phyloP scores from a whole-genome alignment of 2,797 vertebrate species.

The Pangasius djambal region DNA sequence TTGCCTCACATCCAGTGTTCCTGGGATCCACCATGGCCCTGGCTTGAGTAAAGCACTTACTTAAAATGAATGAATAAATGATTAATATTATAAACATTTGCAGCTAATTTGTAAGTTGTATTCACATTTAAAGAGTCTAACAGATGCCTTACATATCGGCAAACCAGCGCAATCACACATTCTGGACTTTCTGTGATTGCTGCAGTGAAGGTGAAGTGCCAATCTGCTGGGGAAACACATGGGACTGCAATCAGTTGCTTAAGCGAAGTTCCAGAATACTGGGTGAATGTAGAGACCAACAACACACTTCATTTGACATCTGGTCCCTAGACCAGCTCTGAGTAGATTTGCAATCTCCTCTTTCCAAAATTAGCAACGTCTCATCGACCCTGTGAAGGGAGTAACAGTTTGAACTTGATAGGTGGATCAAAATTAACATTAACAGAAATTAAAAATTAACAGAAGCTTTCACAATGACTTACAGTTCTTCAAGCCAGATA shows the following conservation, averaged over 20 bases:
- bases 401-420: neutral
- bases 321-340: neutral
- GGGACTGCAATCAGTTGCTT: conserved; percentile 7
- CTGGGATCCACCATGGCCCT: too few species aligned
- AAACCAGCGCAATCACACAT: neutral
- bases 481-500: neutral
- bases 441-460: too few species aligned
- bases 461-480: neutral
- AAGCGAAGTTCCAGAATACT: neutral
- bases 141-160: neutral
- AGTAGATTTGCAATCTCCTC: conserved; percentile 4
- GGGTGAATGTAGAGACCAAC: neutral
- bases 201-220: conserved; percentile 2
- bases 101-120: neutral
- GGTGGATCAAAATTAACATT: neutral
- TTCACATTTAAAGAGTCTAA: neutral
- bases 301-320: neutral
- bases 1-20: too few species aligned
- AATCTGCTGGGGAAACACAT: conserved; percentile 6
- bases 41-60: neutral
- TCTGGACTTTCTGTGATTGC: neutral
- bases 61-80: neutral
- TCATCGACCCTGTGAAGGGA: neutral
- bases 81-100: neutral
- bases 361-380: neutral